Conservation (phyloP, 1,140 invertebrate species). For the Sarcophaga peregrina region DNA sequence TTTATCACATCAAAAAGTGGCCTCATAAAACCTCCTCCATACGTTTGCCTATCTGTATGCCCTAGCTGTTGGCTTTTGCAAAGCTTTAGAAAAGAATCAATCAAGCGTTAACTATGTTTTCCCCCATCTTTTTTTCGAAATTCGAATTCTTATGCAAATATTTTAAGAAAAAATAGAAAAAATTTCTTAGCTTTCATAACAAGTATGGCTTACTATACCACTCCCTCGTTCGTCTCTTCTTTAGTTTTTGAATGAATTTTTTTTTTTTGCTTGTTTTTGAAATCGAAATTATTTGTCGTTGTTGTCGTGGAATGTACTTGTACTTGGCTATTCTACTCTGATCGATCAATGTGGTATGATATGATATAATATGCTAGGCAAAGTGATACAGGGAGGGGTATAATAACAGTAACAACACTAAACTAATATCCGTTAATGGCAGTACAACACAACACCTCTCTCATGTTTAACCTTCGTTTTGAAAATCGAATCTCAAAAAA, state of each 20-base stretch:
- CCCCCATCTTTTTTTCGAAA: not conserved
- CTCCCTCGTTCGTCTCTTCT: too few species aligned
- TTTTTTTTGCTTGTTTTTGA: not conserved
- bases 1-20: not conserved
- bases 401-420: not conserved
- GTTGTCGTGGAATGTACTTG: not conserved
- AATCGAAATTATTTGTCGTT: not conserved
- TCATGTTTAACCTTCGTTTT: not conserved
- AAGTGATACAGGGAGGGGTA: too few species aligned
- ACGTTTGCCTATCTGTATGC: not conserved
- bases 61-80: not conserved
- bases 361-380: too few species aligned
- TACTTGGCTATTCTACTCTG: not conserved
- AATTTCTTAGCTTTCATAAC: not conserved
- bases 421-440: not conserved
- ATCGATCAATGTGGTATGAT: too few species aligned
- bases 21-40: not conserved
- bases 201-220: not conserved
- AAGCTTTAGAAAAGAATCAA: not conserved
- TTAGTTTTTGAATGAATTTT: too few species aligned
- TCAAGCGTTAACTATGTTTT: slow-evolving; percentile 25
- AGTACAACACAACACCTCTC: not conserved
- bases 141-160: slow-evolving; percentile 34
- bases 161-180: slow-evolving; percentile 17
- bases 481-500: not conserved